These are phyloP conservation scores for Falco peregrinus DNA, from an alignment of 2,797 vertebrate species.

Conservation along the genomic window DNA sequence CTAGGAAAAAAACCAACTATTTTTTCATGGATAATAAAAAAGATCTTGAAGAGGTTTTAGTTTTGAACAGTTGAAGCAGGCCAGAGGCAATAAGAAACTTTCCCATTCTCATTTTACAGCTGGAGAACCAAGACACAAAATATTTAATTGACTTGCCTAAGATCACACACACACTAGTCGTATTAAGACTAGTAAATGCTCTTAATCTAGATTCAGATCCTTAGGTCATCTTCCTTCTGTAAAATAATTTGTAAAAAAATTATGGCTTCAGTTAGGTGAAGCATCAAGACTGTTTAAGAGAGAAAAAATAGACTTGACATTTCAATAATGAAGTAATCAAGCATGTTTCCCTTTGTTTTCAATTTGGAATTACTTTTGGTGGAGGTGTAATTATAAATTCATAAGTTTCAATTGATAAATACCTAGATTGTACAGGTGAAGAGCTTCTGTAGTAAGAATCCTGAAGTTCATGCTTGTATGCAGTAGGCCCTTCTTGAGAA, in stretches of 20 bases:
- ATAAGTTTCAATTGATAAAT: not conserved
- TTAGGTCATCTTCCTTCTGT: not conserved
- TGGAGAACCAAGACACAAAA: not conserved
- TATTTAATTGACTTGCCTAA: not conserved
- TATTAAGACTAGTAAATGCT: not conserved
- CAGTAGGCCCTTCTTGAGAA: not conserved
- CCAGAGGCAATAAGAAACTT: not conserved
- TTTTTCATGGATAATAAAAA: not conserved
- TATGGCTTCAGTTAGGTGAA: not conserved
- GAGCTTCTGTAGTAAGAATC: not conserved
- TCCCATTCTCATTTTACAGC: not conserved
- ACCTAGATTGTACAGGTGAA: not conserved
- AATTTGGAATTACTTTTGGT: not conserved
- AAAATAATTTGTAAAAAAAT: not conserved
- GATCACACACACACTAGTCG: not conserved
- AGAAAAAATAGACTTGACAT: not conserved
- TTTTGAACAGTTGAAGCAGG: not conserved
- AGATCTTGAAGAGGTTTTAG: not conserved
- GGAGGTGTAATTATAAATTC: not conserved
- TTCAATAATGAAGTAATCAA: not conserved
- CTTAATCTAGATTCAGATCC: not conserved
- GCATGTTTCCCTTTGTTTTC: not conserved
- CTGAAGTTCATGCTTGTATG: not conserved
- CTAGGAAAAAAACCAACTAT: rapidly evolving
- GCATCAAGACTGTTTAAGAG: not conserved